A percentile compares a stretch with the other conserved stretches of the same genome.
These are phyloP conservation scores for Pterobdella sp. DNA, from an alignment of 2,888 invertebrate genomes.

Conservation along the genomic window DNA sequence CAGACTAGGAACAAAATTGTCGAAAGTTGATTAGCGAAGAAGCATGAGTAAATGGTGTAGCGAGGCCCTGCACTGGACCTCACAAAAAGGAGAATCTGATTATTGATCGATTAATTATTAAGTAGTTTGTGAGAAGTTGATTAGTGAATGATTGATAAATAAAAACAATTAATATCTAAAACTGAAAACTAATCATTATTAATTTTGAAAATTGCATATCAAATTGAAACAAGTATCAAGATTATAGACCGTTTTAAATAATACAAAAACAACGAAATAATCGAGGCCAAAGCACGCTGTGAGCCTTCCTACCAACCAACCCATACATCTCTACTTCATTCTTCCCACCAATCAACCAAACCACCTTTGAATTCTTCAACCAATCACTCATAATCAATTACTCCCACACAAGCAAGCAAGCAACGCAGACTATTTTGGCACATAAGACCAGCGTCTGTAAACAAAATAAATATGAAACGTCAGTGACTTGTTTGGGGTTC, in stretches of 20 bases:
- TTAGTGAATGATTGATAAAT: background rate
- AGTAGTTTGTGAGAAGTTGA: background rate
- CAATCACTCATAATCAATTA: background rate
- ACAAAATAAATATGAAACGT: no score
- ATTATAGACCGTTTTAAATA: background rate
- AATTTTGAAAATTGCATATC: background rate
- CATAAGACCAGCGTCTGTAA: no score
- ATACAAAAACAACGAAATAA: slow-evolving; percentile 19
- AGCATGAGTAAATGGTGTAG: no score
- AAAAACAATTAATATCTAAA: background rate
- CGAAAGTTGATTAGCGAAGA: no score
- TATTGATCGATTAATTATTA: no score
- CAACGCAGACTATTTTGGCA: no score
- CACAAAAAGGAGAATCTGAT: no score
- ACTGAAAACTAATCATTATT: background rate
- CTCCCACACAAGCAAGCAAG: background rate
- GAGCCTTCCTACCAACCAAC: background rate
- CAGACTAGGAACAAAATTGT: no score
- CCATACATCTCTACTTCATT: background rate
- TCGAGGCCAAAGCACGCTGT: background rate
- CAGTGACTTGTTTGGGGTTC: no score
- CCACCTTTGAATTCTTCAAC: background rate
- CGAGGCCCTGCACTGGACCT: no score
- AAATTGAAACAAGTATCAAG: background rate
- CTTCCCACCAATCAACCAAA: background rate